phyloP scores from a whole-genome alignment of 2,113 vertebrate genomes.

The Onychostruthus taczanowskii region DNA sequence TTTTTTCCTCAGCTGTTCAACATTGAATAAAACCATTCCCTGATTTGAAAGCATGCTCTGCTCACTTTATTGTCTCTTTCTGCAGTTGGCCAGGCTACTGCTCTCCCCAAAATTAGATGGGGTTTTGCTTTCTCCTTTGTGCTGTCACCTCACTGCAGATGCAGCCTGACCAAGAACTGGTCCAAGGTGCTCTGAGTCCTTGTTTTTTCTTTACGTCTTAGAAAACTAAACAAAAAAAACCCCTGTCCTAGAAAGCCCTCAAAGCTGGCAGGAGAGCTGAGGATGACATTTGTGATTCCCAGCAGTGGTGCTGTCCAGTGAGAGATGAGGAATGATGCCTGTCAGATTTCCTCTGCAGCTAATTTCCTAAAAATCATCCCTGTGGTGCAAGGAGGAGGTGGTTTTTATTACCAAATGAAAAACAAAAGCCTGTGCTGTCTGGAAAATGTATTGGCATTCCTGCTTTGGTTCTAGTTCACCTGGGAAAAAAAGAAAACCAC shows the following conservation, averaged over 20 bases:
- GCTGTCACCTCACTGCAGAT: background rate
- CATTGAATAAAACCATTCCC: background rate
- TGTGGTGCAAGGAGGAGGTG: background rate
- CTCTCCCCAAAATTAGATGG: background rate
- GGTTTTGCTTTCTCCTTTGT: background rate
- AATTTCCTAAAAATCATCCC: background rate
- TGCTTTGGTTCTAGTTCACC: background rate
- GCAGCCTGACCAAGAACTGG: background rate
- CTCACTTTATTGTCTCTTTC: background rate
- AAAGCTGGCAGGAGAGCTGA: background rate
- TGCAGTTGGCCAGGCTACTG: background rate
- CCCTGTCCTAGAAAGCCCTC: background rate
- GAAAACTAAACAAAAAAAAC: background rate
- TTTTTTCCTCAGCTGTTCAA: background rate
- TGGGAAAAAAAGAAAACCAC: background rate
- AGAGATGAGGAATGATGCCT: background rate
- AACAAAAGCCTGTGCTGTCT: background rate
- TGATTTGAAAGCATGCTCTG: background rate
- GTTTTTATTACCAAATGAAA: background rate
- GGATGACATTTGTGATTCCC: background rate
- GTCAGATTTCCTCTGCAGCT: background rate
- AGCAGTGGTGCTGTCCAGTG: background rate
- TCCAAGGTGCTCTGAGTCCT: background rate
- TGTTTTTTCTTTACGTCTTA: background rate
- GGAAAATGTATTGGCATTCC: background rate